phyloP scores from a whole-genome alignment of 2,797 vertebrate species.

The Phalloptychus januarius region DNA sequence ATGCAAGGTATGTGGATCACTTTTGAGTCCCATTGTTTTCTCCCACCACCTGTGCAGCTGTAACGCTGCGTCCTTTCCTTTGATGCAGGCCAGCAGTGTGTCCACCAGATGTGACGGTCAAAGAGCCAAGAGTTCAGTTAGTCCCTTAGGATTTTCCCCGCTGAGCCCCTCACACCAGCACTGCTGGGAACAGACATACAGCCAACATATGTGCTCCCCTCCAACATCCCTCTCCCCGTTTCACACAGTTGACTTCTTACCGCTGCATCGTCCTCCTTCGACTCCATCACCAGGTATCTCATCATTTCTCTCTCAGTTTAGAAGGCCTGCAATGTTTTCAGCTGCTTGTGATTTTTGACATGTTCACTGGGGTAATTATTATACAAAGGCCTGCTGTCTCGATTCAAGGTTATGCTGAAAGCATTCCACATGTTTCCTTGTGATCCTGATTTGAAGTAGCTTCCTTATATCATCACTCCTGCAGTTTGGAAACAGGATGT shows the following conservation, averaged over 20 bases:
- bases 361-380: constrained; percentile 23
- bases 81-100: constrained; percentile 56
- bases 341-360: constrained; percentile 19
- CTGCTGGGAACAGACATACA: constrained; percentile 28
- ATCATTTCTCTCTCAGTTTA: not conserved
- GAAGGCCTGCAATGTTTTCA: constrained; percentile 11
- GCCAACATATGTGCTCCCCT: constrained; percentile 19
- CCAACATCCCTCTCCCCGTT: constrained; percentile 4
- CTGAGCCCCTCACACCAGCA: constrained; percentile 40
- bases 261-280: not conserved
- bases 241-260: constrained; percentile 10
- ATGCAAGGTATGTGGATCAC: not conserved
- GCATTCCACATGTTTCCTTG: constrained; percentile 1
- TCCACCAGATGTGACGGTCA: constrained; percentile 69
- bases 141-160: constrained; percentile 52
- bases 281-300: not conserved
- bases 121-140: constrained; percentile 63
- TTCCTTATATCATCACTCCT: not conserved
- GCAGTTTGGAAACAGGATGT: too few species aligned
- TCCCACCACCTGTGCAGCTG: constrained; percentile 58
- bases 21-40: not conserved
- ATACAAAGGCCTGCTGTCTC: constrained; percentile 3
- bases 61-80: constrained; percentile 36
- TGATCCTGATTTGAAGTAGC: constrained; percentile 7
- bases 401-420: constrained; percentile 1